Evolutionary conservation across 1,140 invertebrate genomes (phyloP), one percentile per base, ranked within the genome.

Genomic region (Hyphantria cunea): DNA sequence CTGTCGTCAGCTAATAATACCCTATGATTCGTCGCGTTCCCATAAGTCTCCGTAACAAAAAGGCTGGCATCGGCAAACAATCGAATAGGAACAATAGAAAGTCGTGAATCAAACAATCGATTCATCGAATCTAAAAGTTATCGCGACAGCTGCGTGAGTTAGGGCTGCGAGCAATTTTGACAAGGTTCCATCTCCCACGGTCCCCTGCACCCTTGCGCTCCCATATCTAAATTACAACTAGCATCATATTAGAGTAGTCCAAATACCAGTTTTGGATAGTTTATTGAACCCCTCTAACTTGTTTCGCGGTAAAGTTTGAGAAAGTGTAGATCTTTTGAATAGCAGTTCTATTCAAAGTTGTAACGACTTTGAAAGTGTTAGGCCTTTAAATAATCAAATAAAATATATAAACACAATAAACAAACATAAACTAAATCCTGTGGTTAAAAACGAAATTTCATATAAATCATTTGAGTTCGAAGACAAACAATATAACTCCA

Each of bases 41-140:
- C 31, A 61, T 51, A 59, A 65, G 64, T 65, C 63, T 48, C 39
- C 17, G 59, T 70, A 64, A 74, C 74, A 78, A 76, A 76, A 75
- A 79, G 62, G 63, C 53, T 64, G 60, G 17, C 44, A 63, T 67
- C 45, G 62, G 45, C 63, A 70, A 70, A 81, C 78, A 80, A 76
- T 80, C 72, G 68, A 60, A 68, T 69, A 75, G 60, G 80, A 82
- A 88, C 85, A 88, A 88, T 78, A 58, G 56, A 41, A 63, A 63
- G 56, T 74, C 74, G 61, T 72, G 75, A 78, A 82, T 82, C 79
- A 80, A 82, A 87, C 79, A 88, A 88, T 84, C 82, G 80, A 83
- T 82, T 66, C 68, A 72, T 78, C 76, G 80, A 75, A 59, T 68
- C 70, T 54, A 64, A 77, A 73, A 76, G 48, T 80, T 74, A 77